phyloP scores from a whole-genome alignment of 2,113 vertebrate genomes.

The Uria lomvia region DNA sequence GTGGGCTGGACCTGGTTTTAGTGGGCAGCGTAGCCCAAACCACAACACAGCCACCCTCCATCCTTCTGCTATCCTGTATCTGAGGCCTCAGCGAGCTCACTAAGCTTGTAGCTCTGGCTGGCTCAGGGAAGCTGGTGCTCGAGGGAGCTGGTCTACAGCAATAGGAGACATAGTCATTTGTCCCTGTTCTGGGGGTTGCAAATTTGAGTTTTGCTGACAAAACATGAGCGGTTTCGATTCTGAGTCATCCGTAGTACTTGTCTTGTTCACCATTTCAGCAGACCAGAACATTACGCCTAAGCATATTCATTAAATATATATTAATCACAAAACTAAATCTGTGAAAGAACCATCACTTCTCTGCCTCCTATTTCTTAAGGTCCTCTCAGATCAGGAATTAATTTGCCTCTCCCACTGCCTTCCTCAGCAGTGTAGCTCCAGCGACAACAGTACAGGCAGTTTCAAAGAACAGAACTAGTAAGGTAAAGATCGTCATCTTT shows the following conservation, averaged over 20 bases:
- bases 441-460: background rate
- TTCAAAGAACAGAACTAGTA: background rate
- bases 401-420: background rate
- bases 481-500: background rate
- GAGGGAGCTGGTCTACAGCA: background rate
- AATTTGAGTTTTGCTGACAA: background rate
- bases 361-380: background rate
- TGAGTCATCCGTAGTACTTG: background rate
- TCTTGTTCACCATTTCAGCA: background rate
- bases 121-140: background rate
- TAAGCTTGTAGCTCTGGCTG: background rate
- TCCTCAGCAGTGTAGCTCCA: background rate
- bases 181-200: background rate
- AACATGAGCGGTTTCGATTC: background rate
- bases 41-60: background rate
- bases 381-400: background rate
- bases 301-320: background rate
- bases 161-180: background rate
- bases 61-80: background rate
- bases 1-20: background rate
- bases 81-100: fast-evolving
- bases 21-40: background rate
- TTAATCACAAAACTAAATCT: background rate
- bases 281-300: background rate
- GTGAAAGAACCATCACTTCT: background rate